Base-by-base conservation (phyloP, 2,113 vertebrate genomes). In the Bucco capensis region DNA sequence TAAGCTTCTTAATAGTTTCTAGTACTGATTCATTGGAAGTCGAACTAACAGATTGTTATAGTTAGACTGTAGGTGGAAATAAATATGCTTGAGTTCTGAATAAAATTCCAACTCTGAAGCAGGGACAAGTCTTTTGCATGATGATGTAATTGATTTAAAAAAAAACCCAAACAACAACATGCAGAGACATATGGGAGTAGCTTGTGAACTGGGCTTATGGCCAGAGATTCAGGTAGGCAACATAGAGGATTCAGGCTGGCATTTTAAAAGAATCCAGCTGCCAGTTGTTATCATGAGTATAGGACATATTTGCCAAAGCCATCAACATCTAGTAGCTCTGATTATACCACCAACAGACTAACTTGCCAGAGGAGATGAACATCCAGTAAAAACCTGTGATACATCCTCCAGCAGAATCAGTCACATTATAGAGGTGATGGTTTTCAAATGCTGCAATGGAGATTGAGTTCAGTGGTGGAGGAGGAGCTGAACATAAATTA, bases 1-100 rank as follows among this genome's bases (percentile, higher is more conserved):
- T 76, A 96, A 94, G 89, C 90, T 93, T 86, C 94, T 93, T 94
- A 96, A 84, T 94, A 89, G 65, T 91, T 93, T 95, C 72, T 91
- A 64, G 58, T 86, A 80, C 33, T 79, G 82, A 93, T 89, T 94
- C 79, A 95, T 74, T 81, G 74, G 51, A 89, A 93, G 44, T 93
- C 72, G 50, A 83, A 87, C 87, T 85, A 94, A 57, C 93, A 95
- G 83, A 83, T 83, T 85, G 77, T 73, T 93, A 72, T 27, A 93
- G 83, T 92, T 95, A 78, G 78, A 44, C 62, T 79, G 78, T 94
- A 84, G 89, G 82, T 80, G 80, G 91, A 66, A 38, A 64, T 1
- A 2, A 77, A 87, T 78, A 54, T 91, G 78, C 51, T 58, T 74
- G 64, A 84, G 50, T 83, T 92, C 83, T 69, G 82, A 89, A 70